Evolutionary conservation across 2,888 invertebrate genomes (phyloP).

Genomic region (Piscicola geometra): DNA sequence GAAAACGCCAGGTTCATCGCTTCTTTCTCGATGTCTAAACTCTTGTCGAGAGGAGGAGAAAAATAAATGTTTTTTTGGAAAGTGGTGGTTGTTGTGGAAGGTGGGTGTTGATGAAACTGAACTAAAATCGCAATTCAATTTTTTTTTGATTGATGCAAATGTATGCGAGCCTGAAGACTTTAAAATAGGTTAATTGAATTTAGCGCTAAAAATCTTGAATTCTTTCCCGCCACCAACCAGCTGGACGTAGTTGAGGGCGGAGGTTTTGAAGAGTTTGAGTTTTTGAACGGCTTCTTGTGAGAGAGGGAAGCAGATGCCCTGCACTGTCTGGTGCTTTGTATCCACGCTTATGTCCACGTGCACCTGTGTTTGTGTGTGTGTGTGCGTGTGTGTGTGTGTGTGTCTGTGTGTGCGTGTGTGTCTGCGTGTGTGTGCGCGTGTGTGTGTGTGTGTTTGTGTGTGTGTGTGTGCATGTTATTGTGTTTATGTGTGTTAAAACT

Average conservation of each 20-base stretch:
- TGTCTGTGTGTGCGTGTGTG: slow-evolving; percentile 34
- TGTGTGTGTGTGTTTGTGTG: slow-evolving; percentile 20
- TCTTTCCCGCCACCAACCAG: slow-evolving; percentile 66
- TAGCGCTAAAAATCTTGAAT: no score
- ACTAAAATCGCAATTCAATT: no score
- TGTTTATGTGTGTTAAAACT: no score
- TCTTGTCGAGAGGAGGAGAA: no score
- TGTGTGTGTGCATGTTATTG: neutral
- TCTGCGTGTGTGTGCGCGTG: slow-evolving; percentile 30
- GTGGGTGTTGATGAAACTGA: no score
- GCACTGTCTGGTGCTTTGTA: slow-evolving; percentile 68
- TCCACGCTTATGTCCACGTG: slow-evolving; percentile 64
- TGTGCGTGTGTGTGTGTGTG: slow-evolving; percentile 24
- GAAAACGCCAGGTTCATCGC: slow-evolving; percentile 64
- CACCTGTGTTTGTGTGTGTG: slow-evolving; percentile 45
- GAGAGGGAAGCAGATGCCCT: slow-evolving; percentile 83
- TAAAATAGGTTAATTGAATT: no score
- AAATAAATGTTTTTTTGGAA: no score
- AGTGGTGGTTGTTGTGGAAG: no score
- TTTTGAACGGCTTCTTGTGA: slow-evolving; percentile 73
- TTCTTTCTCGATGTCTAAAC: slow-evolving; percentile 74
- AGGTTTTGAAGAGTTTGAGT: slow-evolving; percentile 68
- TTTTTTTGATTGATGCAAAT: no score
- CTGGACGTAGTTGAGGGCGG: slow-evolving; percentile 81
- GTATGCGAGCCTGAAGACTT: neutral